These are phyloP conservation scores for Capitulum mitella DNA, from an alignment of 2,888 invertebrate genomes.

Conservation along the genomic window DNA sequence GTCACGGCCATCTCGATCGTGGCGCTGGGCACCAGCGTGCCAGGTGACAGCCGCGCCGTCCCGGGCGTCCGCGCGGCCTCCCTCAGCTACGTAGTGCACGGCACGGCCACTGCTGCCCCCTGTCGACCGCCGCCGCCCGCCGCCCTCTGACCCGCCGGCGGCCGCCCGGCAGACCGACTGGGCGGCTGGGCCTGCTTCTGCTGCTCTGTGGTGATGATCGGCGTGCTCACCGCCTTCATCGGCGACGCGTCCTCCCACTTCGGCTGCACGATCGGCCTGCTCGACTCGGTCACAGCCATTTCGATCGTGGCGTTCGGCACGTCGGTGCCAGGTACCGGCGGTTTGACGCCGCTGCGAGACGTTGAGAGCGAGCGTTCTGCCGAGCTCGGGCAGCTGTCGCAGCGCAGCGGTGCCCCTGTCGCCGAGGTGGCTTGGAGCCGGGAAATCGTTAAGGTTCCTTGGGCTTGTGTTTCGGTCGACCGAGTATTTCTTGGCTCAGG, in stretches of 20 bases:
- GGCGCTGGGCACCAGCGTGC: constrained; percentile 95
- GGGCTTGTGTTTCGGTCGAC: too few relatives aligned
- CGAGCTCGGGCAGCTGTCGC: background rate
- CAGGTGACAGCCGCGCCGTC: constrained; percentile 61
- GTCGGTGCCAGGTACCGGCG: constrained; percentile 50
- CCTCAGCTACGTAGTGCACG: too few relatives aligned
- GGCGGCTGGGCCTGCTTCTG: constrained; percentile 55
- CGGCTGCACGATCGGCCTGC: constrained; percentile 56
- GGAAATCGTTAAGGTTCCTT: too few relatives aligned
- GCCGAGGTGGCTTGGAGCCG: too few relatives aligned
- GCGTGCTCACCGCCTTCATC: constrained; percentile 54
- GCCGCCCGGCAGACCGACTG: constrained; percentile 44
- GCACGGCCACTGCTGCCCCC: too few relatives aligned
- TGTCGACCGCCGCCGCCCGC: too few relatives aligned
- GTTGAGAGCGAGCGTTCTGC: background rate
- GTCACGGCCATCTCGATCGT: constrained; percentile 97
- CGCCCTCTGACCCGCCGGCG: background rate
- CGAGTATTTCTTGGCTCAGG: too few relatives aligned
- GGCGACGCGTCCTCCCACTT: constrained; percentile 56
- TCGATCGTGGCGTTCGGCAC: constrained; percentile 58
- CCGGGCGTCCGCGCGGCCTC: too few relatives aligned
- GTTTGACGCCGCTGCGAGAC: background rate
- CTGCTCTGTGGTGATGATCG: constrained; percentile 52
- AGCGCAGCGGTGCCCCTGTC: too few relatives aligned
- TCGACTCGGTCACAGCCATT: constrained; percentile 56